Base-by-base conservation (phyloP, 2,888 invertebrate species). In the Andrena flavipes region DNA sequence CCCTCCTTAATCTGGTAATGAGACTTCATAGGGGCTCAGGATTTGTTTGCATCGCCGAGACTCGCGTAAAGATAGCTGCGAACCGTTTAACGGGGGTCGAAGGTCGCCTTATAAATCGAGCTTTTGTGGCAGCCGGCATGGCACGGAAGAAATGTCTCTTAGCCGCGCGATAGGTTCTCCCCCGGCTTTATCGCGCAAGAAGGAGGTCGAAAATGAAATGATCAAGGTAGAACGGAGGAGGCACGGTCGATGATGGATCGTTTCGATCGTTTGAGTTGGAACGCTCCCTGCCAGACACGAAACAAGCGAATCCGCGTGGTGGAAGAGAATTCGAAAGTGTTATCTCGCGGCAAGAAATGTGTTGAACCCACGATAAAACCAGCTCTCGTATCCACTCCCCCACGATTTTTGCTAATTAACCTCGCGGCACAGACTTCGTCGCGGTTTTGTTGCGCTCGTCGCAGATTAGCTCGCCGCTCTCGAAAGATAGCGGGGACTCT, bases 71-170 rank as follows among this genome's bases (percentile, higher is more conserved):
- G 85, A 87, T 87, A 87, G 49, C 81, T 35, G 62, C 62, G 67
- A 74, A 76, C 80, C 80, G 82, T 86, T 87, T 85, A 76, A 63
- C 80, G 76, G 78, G 16, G 87, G 86, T 87, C 84, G 67, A 82
- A 74, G 87, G 80, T 87, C 76, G 42, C 8, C 63, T 72, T 85
- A 84, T 86, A 87, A 85, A 87, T 84, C 72, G 74, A 84, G 73
- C 81, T 84, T 85, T 87, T 77, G 76, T 82, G 84, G 75, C 76
- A 69, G 49, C 20, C 74, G 63, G 59, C 74, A 30, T 76, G 51
- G 75, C 63, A 75, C 84, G 59, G 68, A 75, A 84, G 85, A 76
- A 87, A 74, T 76, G 71, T 35, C 69, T 80, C 78, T 84, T 74
- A 68, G 82, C 72, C 71, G 49, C 62, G 30, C 60, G 81, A 82